These are phyloP conservation scores for Trematomus loennbergii DNA, from an alignment of 2,113 vertebrate species.

Conservation along the genomic window DNA sequence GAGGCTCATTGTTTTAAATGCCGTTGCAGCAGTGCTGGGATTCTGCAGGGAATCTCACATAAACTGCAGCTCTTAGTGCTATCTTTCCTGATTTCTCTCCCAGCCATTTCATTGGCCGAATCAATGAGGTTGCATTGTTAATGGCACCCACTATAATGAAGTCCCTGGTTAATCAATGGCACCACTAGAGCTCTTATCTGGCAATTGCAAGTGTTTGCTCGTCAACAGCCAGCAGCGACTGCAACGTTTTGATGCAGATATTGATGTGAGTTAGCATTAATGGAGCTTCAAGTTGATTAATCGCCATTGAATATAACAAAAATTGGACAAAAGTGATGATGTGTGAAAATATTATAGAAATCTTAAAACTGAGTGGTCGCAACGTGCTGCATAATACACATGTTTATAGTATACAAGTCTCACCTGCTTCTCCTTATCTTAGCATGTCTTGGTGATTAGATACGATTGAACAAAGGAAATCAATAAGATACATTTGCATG, in stretches of 20 bases:
- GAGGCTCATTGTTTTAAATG: constrained; percentile 58
- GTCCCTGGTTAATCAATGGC: constrained; percentile 79
- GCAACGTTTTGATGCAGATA: constrained; percentile 58
- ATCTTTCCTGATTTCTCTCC: constrained; percentile 74
- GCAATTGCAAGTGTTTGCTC: constrained; percentile 73
- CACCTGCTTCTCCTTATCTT: constrained; percentile 24
- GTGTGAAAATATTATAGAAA: not conserved
- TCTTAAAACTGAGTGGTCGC: not conserved
- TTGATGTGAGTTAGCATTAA: constrained; percentile 41
- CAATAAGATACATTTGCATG: not conserved
- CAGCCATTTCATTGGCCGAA: constrained; percentile 66
- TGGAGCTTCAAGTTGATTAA: constrained; percentile 17
- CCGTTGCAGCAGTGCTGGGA: constrained; percentile 49
- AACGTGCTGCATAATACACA: not conserved
- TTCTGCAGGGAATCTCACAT: constrained; percentile 70
- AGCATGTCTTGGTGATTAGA: constrained; percentile 5
- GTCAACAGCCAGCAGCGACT: constrained; percentile 64
- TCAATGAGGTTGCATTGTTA: constrained; percentile 80
- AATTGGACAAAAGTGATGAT: not conserved
- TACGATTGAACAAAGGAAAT: constrained; percentile 14
- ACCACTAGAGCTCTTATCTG: constrained; percentile 77
- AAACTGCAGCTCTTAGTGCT: constrained; percentile 62
- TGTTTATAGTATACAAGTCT: not conserved
- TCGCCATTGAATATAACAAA: constrained; percentile 20
- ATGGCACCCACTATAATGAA: constrained; percentile 79